Percentiles rank a stretch among this genome's conserved stretches.
These are phyloP conservation scores for Leptura quadrifasciata DNA, from an alignment of 2,888 invertebrate species.

Conservation along the genomic window DNA sequence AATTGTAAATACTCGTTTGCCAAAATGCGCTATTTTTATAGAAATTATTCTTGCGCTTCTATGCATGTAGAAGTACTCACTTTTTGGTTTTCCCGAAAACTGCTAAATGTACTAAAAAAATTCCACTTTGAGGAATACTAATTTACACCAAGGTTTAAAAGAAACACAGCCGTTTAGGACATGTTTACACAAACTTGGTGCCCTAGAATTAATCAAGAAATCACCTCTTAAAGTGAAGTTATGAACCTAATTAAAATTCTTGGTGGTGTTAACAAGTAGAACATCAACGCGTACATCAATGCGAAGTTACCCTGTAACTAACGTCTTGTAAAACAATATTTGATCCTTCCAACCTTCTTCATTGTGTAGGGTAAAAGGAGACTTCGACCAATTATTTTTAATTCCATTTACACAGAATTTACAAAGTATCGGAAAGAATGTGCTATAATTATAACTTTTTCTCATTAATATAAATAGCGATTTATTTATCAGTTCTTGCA, in stretches of 20 bases:
- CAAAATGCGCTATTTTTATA: too few relatives aligned
- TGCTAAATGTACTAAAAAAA: too few relatives aligned
- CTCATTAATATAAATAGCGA: slow-evolving; percentile 34
- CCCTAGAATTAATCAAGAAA: too few relatives aligned
- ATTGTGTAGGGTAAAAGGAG: neutral
- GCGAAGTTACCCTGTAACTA: neutral
- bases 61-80: too few relatives aligned
- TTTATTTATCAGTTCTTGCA: slow-evolving; percentile 24
- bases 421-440: slow-evolving; percentile 18
- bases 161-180: too few relatives aligned
- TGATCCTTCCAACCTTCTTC: neutral
- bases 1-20: too few relatives aligned
- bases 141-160: too few relatives aligned
- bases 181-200: too few relatives aligned
- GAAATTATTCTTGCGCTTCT: too few relatives aligned
- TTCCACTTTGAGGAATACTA: too few relatives aligned
- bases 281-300: neutral
- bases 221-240: too few relatives aligned
- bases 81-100: too few relatives aligned
- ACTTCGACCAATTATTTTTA: slow-evolving; percentile 28
- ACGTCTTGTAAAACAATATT: neutral
- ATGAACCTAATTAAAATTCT: neutral
- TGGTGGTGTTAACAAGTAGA: neutral
- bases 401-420: slow-evolving; percentile 27
- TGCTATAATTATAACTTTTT: slow-evolving; percentile 29